These are phyloP conservation scores for Zapornia atra DNA, from an alignment of 2,113 vertebrate species.

Conservation along the genomic window DNA sequence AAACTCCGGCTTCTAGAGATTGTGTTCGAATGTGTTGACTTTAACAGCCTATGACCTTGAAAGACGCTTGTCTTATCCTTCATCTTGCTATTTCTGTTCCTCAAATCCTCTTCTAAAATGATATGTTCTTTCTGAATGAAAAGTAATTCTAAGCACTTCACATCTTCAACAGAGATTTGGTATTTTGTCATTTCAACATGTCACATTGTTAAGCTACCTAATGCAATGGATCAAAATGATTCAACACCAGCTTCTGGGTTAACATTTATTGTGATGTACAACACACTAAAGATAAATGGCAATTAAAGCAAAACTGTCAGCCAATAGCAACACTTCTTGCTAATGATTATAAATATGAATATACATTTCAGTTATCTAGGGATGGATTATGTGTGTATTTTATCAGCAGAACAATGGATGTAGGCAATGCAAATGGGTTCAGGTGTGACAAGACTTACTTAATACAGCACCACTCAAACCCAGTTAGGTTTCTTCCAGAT, in stretches of 20 bases:
- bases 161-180: conserved; percentile 12
- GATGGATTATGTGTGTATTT: not conserved
- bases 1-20: not conserved
- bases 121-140: conserved; percentile 28
- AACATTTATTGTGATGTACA: conserved; percentile 23
- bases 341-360: conserved; percentile 36
- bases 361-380: not conserved
- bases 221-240: conserved; percentile 28
- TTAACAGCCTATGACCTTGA: conserved; percentile 18
- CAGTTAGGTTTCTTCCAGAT: not conserved
- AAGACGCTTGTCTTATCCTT: conserved; percentile 28
- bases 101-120: not conserved
- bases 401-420: not conserved
- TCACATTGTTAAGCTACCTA: not conserved
- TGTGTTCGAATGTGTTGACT: conserved; percentile 11
- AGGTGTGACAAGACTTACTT: not conserved
- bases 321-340: not conserved
- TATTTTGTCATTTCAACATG: conserved; percentile 45
- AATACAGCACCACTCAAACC: not conserved
- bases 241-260: not conserved
- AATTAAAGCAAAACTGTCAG: not conserved
- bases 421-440: not conserved
- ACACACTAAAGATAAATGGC: not conserved
- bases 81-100: conserved; percentile 35
- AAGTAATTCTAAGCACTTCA: conserved; percentile 33